Percentiles rank a stretch among this genome's conserved stretches.
Evolutionary conservation across 2,888 invertebrate genomes (phyloP).

Genomic region (Argyra leucocephala): DNA sequence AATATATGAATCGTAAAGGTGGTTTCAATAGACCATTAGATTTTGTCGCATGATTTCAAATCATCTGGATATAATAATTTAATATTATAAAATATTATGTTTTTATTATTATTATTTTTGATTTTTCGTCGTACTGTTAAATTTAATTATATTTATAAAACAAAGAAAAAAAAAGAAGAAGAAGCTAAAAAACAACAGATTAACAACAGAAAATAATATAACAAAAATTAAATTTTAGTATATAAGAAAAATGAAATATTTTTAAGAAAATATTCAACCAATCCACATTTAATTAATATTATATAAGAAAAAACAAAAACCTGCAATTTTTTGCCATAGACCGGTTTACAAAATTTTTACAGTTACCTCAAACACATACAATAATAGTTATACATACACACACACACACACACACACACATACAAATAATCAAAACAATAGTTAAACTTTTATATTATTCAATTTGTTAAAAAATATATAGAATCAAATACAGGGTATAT

Average conservation of each 20-base stretch:
- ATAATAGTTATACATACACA: not conserved
- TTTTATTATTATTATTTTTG: not conserved
- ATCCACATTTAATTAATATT: too few relatives aligned
- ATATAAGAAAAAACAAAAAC: slow-evolving; percentile 23
- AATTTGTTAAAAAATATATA: not conserved
- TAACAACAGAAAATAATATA: too few relatives aligned
- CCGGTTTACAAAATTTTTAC: slow-evolving; percentile 44
- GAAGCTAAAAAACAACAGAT: too few relatives aligned
- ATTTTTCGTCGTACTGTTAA: not conserved
- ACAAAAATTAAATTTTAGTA: too few relatives aligned
- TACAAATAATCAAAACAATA: not conserved
- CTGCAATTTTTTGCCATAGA: slow-evolving; percentile 45
- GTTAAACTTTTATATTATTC: not conserved
- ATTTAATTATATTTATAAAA: too few relatives aligned
- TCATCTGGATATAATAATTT: too few relatives aligned
- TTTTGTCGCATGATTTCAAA: slow-evolving; percentile 65
- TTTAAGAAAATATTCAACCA: too few relatives aligned
- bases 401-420: not conserved
- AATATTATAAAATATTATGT: not conserved
- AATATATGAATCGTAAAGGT: slow-evolving; percentile 99
- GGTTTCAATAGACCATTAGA: slow-evolving; percentile 97
- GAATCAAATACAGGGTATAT: slow-evolving; percentile 6
- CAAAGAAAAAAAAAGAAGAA: too few relatives aligned
- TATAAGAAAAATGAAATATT: too few relatives aligned
- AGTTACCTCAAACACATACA: slow-evolving; percentile 32